phyloP scores from a whole-genome alignment of 1,140 invertebrate species.

The Trichonephila clavata region DNA sequence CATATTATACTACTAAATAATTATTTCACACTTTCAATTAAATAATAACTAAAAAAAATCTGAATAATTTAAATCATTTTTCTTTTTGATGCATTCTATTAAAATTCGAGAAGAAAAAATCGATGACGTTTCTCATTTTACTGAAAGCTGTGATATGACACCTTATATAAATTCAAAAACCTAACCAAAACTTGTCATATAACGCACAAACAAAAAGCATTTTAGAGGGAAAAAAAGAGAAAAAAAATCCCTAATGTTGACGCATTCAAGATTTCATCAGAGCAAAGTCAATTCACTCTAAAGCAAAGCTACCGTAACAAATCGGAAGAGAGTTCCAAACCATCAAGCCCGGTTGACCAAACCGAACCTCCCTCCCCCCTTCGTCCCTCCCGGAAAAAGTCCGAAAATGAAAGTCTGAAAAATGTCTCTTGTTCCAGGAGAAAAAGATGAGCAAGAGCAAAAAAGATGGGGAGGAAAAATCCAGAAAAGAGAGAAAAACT shows the following conservation, averaged over 20 bases:
- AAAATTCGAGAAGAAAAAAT: too few species aligned
- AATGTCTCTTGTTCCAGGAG: constrained; percentile 71
- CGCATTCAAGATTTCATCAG: constrained; percentile 50
- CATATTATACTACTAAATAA: too few species aligned
- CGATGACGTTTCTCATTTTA: background rate
- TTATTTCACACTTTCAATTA: too few species aligned
- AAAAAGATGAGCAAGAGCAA: constrained; percentile 60
- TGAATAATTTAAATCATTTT: too few species aligned
- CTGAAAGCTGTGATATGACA: background rate
- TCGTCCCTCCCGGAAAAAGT: constrained; percentile 8
- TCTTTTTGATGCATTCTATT: too few species aligned
- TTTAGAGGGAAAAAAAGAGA: background rate
- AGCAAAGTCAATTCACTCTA: constrained; percentile 49
- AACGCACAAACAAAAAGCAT: background rate
- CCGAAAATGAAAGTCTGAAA: constrained; percentile 76
- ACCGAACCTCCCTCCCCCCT: background rate
- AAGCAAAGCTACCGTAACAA: constrained; percentile 66
- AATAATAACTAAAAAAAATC: too few species aligned
- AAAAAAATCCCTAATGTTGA: background rate
- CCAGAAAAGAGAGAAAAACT: constrained; percentile 56
- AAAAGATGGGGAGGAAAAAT: constrained; percentile 45
- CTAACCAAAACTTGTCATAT: background rate
- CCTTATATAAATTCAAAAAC: background rate
- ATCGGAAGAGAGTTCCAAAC: constrained; percentile 52
- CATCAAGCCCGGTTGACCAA: constrained; percentile 71